These are phyloP conservation scores for Doryteuthis pealeii DNA, from an alignment of 1,140 invertebrate genomes.

Conservation along the genomic window DNA sequence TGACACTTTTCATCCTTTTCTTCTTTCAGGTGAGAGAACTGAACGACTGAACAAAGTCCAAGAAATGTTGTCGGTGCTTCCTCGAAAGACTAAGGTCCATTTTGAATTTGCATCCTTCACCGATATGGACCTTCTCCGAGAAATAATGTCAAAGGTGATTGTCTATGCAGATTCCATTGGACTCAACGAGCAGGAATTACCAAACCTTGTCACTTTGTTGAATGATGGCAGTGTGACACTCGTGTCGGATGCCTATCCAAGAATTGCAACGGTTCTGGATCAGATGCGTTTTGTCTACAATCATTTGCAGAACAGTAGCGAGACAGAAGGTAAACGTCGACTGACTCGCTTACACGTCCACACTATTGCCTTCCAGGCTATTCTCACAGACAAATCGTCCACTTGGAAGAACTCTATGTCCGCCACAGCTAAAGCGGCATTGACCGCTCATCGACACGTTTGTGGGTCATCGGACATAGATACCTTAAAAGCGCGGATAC, in stretches of 20 bases:
- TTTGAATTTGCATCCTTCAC: constrained; percentile 88
- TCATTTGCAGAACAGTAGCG: constrained; percentile 57
- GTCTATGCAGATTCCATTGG: constrained; percentile 82
- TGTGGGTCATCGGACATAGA: constrained; percentile 76
- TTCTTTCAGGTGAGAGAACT: constrained; percentile 66
- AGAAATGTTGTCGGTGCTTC: constrained; percentile 68
- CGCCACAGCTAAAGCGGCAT: constrained; percentile 80
- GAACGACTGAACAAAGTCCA: constrained; percentile 69
- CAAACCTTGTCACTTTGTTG: constrained; percentile 71
- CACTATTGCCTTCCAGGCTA: constrained; percentile 84
- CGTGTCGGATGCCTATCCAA: constrained; percentile 77
- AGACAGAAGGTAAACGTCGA: constrained; percentile 60
- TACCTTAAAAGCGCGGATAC: constrained; percentile 70
- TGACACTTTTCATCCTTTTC: too few species aligned
- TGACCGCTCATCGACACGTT: constrained; percentile 82
- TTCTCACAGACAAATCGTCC: constrained; percentile 69
- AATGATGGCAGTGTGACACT: constrained; percentile 72
- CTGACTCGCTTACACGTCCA: constrained; percentile 82
- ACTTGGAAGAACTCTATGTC: constrained; percentile 71
- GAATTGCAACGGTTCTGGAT: constrained; percentile 78
- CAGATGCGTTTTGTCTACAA: constrained; percentile 76
- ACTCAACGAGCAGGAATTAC: constrained; percentile 86
- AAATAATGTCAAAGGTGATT: constrained; percentile 71
- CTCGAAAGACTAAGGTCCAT: constrained; percentile 70
- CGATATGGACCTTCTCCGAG: constrained; percentile 70